Evolutionary conservation across 2,113 vertebrate genomes (phyloP).

Genomic region (Campylorhamphus procurvoides): DNA sequence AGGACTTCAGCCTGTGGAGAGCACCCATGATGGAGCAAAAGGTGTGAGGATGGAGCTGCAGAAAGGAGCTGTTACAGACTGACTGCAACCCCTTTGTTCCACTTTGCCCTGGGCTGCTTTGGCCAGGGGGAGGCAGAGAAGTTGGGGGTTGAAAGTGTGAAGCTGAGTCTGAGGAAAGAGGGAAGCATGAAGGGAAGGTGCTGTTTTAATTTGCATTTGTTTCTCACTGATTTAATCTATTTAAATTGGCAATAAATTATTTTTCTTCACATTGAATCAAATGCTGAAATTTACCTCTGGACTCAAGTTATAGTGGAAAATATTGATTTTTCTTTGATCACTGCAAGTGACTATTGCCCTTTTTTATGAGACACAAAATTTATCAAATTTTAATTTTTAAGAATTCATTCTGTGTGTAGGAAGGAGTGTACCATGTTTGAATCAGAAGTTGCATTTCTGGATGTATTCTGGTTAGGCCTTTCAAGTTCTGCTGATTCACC

Average conservation of each 20-base stretch:
- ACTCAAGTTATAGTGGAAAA: neutral
- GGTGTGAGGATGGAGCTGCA: rapidly evolving
- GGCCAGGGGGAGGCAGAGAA: neutral
- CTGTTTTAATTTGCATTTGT: neutral
- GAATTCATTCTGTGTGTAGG: neutral
- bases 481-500: neutral
- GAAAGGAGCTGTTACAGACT: neutral
- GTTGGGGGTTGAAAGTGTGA: neutral
- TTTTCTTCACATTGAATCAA: neutral
- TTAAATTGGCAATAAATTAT: neutral
- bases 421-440: neutral
- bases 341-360: neutral
- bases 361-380: neutral
- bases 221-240: neutral
- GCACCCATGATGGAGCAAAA: neutral
- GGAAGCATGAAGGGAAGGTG: neutral
- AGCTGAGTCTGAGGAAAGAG: neutral
- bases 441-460: neutral
- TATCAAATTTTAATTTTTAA: neutral
- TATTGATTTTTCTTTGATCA: neutral
- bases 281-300: neutral
- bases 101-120: neutral
- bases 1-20: neutral
- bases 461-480: neutral
- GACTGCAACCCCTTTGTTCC: neutral